A percentile compares a stretch with the other conserved stretches of the same genome.
Evolutionary conservation across 2,888 invertebrate species (phyloP).

Genomic region (Eristalis intricaria): DNA sequence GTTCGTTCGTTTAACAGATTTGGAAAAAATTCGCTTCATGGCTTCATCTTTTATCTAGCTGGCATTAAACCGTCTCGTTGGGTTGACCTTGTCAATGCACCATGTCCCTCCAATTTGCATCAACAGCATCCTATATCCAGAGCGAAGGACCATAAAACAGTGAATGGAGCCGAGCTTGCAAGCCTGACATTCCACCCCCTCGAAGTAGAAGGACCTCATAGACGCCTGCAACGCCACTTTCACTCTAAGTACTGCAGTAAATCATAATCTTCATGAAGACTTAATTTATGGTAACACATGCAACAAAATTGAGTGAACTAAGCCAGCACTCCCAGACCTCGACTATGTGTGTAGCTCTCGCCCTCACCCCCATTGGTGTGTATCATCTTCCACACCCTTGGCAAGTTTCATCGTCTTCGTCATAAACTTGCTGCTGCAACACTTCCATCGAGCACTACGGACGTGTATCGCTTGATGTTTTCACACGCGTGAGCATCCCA

Average conservation of each 20-base stretch:
- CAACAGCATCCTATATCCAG: neutral
- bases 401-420: constrained; percentile 39
- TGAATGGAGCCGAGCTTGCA: neutral
- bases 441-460: constrained; percentile 39
- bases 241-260: constrained; percentile 32
- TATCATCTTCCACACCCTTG: constrained; percentile 34
- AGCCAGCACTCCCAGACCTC: constrained; percentile 24
- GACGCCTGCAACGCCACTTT: neutral
- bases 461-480: constrained; percentile 77
- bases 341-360: neutral
- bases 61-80: no score
- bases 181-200: neutral
- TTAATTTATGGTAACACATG: constrained; percentile 66
- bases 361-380: constrained; percentile 15
- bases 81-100: neutral
- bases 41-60: no score
- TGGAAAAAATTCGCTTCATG: no score
- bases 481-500: constrained; percentile 81
- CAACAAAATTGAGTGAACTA: constrained; percentile 59
- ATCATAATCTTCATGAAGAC: constrained; percentile 50
- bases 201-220: neutral
- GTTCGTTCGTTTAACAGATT: no score
- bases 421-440: constrained; percentile 21
- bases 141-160: neutral
- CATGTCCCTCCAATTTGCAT: no score